Evolutionary conservation across 1,140 invertebrate genomes (phyloP), one percentile per base, ranked within the genome.

Genomic region (Musca vetustissima): DNA sequence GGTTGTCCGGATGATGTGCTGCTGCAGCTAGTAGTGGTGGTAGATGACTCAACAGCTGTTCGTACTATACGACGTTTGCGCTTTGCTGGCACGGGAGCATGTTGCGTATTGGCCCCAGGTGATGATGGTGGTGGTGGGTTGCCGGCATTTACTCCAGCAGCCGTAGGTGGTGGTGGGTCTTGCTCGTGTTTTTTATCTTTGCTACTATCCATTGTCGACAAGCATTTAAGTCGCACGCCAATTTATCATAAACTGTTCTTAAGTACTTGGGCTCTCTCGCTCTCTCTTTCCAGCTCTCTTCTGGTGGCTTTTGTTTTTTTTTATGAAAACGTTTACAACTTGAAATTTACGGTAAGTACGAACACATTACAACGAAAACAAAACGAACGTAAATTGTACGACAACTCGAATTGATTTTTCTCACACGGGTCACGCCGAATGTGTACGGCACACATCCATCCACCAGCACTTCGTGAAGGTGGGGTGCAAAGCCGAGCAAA

Each of bases 71-170:
- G 76, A 57, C 75, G 73, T n/a, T 73, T 74, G 53, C 79, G 76
- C 72, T 76, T 75, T 75, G 79, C 77, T 76, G 78, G 78, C 55
- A 78, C 72, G 66, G 78, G 76, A 48, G 78, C 69, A 55, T 22
- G 7, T 22, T 52, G 49, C 36, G 36, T 43, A 43, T 43, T 43
- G n/a, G n/a, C n/a, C 13, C 11, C 36, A 7, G 36, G 36, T 32
- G 28, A n/a, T n/a, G n/a, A 9, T 32, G 69, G 76, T 73, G 77
- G 74, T 65, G 25, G 71, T 36, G 59, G 68, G 15, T 59, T 28
- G 19, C 21, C 57, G 9, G 65, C 59, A 17, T 28, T 59, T 22
- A 52, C 70, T 17, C 53, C 66, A 64, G 55, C 67, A 70, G 69
- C 71, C 70, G 75, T 74, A 70, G 76, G 73, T 69, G 73, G 69